These are phyloP conservation scores for Tachuris rubrigastra DNA, from an alignment of 2,113 vertebrate genomes.

Conservation along the genomic window DNA sequence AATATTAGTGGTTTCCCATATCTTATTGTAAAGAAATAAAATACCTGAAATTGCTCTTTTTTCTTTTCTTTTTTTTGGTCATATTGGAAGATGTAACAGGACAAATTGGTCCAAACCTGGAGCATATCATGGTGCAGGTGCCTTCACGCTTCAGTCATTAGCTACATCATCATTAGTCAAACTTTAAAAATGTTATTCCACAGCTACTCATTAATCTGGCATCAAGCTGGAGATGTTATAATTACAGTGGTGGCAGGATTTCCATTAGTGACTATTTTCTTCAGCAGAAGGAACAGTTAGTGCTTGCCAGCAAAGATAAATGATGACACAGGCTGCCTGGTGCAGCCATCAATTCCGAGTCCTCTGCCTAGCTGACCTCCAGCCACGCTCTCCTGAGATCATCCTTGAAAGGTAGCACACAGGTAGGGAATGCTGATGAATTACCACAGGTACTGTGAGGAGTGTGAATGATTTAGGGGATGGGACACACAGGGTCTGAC, in stretches of 20 bases:
- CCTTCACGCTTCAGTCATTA: neutral
- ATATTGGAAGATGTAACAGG: neutral
- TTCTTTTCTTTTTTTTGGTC: neutral
- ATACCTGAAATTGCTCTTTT: neutral
- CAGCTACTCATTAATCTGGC: neutral
- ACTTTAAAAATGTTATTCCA: neutral
- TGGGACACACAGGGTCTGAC: fast-evolving
- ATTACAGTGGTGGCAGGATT: slow-evolving; percentile 33
- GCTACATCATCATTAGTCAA: neutral
- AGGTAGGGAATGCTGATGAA: neutral
- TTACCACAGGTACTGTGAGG: fast-evolving
- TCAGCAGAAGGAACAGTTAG: neutral
- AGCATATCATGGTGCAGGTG: neutral
- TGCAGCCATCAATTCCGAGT: neutral
- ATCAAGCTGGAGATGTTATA: neutral
- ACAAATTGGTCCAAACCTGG: neutral
- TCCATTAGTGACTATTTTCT: neutral
- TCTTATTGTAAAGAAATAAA: neutral
- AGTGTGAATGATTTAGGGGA: fast-evolving
- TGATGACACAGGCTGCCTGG: neutral
- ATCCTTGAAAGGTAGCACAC: neutral
- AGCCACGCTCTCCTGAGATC: neutral
- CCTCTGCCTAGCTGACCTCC: neutral
- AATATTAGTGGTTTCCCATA: neutral
- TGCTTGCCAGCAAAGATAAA: neutral